Evolutionary conservation across 2,113 vertebrate species (phyloP), one percentile per base, ranked within the genome.

Genomic region (Gobiocypris rarus): DNA sequence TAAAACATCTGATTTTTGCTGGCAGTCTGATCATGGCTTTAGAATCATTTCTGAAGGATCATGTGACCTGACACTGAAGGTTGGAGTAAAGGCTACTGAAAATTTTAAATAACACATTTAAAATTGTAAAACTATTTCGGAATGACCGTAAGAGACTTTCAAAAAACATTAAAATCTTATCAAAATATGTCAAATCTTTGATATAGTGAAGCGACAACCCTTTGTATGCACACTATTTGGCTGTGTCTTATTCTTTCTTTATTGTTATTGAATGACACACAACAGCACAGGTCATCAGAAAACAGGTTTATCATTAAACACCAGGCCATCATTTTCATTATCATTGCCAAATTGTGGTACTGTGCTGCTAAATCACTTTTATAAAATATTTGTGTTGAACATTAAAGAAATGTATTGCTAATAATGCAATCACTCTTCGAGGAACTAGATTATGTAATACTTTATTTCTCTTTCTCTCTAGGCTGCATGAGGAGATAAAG

Each of bases 401-500:
- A 17, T 61, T 61, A 26, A 77, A 38, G n/a, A 63, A 58, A 1
- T 45, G 61, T 61, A 61, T 78, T 26, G 38, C 56, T 26, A 45
- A 45, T 63, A 26, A 24, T 58, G 31, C 10, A 26, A 45, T 61
- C 4, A 45, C 3, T 61, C 31, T n/a, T 77, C 61, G 3, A 28
- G 1, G 8, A 54, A 54, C 8, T 31, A 19, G 48, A 48, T 79
- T 79, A 43, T 79, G 41, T 79, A 48, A 26, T 10, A 9, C 1
- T 70, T 19, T 22, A 24, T 67, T 69, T 69, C 13, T 79, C 22
- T 56, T 19, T 65, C 15, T 65, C 34, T 86, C 34, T 63, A 99
- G 98, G 86, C 94, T 99, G 79, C 97, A 99, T 83, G 97, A 99
- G 92, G 98, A 99, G 91, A 98, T 99, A 88, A 96, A 93, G 84